Conservation (phyloP, 2,113 vertebrate species). For the Thermophis baileyi region DNA sequence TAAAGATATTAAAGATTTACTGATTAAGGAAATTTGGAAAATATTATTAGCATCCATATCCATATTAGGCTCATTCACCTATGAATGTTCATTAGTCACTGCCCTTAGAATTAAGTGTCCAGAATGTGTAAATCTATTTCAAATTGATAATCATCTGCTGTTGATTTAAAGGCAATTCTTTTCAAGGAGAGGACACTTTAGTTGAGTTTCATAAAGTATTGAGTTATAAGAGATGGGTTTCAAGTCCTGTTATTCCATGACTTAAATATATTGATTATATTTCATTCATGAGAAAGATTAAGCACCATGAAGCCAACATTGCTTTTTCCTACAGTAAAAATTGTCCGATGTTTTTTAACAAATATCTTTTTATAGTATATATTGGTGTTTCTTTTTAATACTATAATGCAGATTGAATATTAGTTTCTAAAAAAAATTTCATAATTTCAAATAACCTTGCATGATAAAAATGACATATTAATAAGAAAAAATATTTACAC, state of each 20-base stretch:
- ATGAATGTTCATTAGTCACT: not conserved
- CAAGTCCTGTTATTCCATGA: not conserved
- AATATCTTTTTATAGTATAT: not conserved
- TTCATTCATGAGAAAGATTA: not conserved
- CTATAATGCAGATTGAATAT: not conserved
- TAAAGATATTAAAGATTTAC: conserved; percentile 21
- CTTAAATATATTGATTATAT: not conserved
- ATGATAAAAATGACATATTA: not conserved
- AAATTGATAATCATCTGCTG: not conserved
- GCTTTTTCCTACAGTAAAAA: not conserved
- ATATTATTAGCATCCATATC: not conserved
- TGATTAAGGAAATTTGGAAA: conserved; percentile 38
- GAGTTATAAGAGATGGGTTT: not conserved
- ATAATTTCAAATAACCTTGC: not conserved
- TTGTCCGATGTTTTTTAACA: not conserved
- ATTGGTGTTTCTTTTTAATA: not conserved
- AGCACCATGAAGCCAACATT: not conserved
- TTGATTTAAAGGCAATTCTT: not conserved
- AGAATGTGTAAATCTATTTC: not conserved
- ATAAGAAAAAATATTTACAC: not conserved
- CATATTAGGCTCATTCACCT: not conserved
- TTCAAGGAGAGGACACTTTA: not conserved
- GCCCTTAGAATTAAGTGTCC: not conserved
- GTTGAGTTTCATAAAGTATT: not conserved
- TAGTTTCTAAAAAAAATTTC: no score